phyloP scores from a whole-genome alignment of 2,797 vertebrate genomes.

The Dipus sagitta region DNA sequence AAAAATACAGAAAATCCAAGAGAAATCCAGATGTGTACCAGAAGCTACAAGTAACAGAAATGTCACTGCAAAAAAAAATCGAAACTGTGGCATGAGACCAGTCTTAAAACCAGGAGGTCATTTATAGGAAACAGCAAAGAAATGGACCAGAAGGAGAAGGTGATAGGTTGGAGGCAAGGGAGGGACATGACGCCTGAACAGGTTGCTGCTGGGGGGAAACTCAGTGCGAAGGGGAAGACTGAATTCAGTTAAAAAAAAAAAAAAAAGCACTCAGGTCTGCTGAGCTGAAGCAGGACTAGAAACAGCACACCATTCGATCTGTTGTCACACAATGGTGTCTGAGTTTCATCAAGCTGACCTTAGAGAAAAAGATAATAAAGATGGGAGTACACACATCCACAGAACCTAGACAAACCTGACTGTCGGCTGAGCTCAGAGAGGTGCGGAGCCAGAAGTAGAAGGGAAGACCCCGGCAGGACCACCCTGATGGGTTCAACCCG shows the following conservation, averaged over 20 bases:
- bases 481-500: too few relatives aligned
- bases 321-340: accelerated
- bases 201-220: accelerated
- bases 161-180: accelerated
- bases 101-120: accelerated
- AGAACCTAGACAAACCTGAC: accelerated
- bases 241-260: accelerated
- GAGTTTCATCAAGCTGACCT: accelerated
- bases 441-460: not conserved
- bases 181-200: accelerated
- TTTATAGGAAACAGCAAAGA: not conserved
- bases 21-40: accelerated
- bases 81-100: accelerated
- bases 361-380: not conserved
- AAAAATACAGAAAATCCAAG: not conserved
- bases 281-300: accelerated
- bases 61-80: not conserved
- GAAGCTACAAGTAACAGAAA: not conserved
- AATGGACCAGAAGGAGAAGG: not conserved
- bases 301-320: accelerated
- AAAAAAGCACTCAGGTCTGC: accelerated
- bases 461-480: accelerated
- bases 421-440: not conserved
- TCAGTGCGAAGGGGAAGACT: accelerated
- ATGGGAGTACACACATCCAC: accelerated